phyloP scores from a whole-genome alignment of 2,888 invertebrate species.

The Yponomeuta malinellus region DNA sequence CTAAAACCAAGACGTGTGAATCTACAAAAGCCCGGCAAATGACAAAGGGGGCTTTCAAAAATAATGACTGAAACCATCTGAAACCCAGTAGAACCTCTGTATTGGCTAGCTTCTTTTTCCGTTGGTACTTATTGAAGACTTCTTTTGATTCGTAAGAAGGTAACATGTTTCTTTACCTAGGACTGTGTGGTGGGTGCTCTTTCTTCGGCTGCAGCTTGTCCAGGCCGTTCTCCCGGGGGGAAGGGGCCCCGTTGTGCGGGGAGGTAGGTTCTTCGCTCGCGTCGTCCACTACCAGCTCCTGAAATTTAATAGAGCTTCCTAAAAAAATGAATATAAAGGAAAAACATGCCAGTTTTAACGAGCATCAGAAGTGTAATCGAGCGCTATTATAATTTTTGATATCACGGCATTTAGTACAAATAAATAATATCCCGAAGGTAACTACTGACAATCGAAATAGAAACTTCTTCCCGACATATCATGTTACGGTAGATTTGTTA shows the following conservation, averaged over 20 bases:
- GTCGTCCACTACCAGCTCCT: slow-evolving; percentile 96
- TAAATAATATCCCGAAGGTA: too few species aligned
- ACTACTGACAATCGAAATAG: too few species aligned
- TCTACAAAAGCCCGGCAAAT: too few species aligned
- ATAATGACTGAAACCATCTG: too few species aligned
- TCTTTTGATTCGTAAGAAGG: too few species aligned
- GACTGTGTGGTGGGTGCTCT: slow-evolving; percentile 84
- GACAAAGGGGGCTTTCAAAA: too few species aligned
- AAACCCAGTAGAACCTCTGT: too few species aligned
- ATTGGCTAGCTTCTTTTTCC: too few species aligned
- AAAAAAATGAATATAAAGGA: not conserved
- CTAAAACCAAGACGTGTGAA: too few species aligned
- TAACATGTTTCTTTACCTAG: slow-evolving; percentile 43
- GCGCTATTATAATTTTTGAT: not conserved
- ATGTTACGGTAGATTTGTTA: too few species aligned
- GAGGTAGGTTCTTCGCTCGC: slow-evolving; percentile 93
- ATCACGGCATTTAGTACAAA: not conserved
- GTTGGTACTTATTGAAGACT: too few species aligned
- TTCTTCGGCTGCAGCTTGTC: slow-evolving; percentile 87
- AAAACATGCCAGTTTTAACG: not conserved
- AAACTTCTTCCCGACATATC: too few species aligned
- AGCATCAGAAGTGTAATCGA: not conserved
- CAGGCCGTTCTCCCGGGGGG: slow-evolving; percentile 91
- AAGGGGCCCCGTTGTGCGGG: slow-evolving; percentile 90
- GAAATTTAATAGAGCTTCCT: slow-evolving; percentile 66